Conservation (phyloP, 2,797 vertebrate species). For the Corythornis leucogaster region DNA sequence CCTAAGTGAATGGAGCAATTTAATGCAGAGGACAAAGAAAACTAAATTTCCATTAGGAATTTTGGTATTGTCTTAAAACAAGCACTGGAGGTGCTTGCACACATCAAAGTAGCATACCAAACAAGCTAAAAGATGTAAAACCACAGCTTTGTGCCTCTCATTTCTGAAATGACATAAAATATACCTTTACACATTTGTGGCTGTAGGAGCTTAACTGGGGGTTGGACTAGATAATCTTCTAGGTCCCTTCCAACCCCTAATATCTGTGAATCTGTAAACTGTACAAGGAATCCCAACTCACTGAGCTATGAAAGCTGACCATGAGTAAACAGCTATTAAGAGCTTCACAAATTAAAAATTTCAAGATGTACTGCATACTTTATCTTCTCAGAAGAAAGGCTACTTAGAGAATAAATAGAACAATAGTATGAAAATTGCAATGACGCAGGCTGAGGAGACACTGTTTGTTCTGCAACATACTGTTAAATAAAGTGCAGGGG, state of each 20-base stretch:
- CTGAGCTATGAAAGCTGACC: not conserved
- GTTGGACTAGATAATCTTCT: too few species aligned
- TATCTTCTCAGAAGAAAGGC: not conserved
- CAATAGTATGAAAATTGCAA: not conserved
- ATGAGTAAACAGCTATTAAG: not conserved
- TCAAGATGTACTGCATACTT: not conserved
- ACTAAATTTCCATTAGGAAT: not conserved
- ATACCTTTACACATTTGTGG: not conserved
- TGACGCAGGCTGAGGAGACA: not conserved
- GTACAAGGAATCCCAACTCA: not conserved
- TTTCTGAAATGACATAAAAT: not conserved
- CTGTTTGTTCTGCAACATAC: not conserved
- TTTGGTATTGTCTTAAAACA: not conserved
- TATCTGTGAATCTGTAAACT: too few species aligned
- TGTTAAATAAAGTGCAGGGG: not conserved
- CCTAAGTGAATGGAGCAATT: not conserved
- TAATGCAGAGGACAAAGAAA: not conserved
- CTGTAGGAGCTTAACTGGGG: not conserved
- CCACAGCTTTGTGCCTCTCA: not conserved
- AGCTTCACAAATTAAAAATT: not conserved
- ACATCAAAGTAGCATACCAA: not conserved
- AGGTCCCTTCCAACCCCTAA: too few species aligned
- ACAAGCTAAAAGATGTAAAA: not conserved
- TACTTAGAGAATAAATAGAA: not conserved
- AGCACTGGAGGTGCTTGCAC: not conserved